Evolutionary conservation across 1,140 invertebrate genomes (phyloP).

Genomic region (Atta cephalotes): DNA sequence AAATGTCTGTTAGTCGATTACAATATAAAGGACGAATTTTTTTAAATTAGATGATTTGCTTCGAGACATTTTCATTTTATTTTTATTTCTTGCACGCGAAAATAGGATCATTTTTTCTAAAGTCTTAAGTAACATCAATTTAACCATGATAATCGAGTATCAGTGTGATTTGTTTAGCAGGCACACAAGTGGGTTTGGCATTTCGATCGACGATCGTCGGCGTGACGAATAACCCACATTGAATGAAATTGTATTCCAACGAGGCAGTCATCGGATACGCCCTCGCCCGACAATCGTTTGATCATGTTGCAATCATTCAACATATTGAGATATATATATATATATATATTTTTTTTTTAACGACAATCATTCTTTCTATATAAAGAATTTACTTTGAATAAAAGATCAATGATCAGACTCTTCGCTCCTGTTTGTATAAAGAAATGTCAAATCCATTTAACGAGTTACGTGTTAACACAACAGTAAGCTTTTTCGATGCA

Average conservation of each 20-base stretch:
- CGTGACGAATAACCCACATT: conserved; percentile 31
- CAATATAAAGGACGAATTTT: neutral
- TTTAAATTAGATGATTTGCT: neutral
- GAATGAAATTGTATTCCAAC: conserved; percentile 48
- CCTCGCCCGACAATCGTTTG: conserved; percentile 16
- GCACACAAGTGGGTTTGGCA: conserved; percentile 37
- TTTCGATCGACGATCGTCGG: conserved; percentile 13
- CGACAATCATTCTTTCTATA: neutral
- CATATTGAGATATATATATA: neutral
- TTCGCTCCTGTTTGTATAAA: neutral
- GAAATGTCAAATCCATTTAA: conserved; percentile 8
- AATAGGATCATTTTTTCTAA: neutral
- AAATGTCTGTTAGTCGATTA: neutral
- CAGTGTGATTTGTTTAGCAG: conserved; percentile 21
- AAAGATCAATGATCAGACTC: neutral
- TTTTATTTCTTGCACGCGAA: neutral
- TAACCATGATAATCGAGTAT: neutral
- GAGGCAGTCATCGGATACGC: conserved; percentile 35
- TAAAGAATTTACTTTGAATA: neutral
- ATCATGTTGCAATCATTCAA: conserved; percentile 15
- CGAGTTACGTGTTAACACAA: neutral
- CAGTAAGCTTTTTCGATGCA: neutral
- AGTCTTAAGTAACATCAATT: conserved; percentile 3
- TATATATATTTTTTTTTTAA: neutral
- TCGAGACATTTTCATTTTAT: neutral